Percentiles rank a stretch among this genome's conserved stretches.
Evolutionary conservation across 1,140 invertebrate species (phyloP).

Genomic region (Temnothorax nylanderi): DNA sequence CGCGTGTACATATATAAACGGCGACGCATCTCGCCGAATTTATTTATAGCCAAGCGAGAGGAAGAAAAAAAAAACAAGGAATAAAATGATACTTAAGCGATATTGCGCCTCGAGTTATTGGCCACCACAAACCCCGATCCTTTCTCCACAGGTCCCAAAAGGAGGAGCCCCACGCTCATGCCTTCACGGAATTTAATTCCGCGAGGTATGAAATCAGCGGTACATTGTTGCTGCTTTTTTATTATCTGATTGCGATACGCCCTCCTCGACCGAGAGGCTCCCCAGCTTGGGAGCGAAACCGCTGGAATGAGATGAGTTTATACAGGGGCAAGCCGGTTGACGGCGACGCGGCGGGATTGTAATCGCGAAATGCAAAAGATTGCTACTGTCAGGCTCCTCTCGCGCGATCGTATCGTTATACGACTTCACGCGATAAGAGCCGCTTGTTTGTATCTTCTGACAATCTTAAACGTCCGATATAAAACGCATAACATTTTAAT

Average conservation of each 20-base stretch:
- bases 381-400: constrained; percentile 53
- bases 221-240: not conserved
- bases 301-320: not conserved
- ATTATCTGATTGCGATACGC: not conserved
- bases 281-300: not conserved
- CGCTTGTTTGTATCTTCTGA: not conserved
- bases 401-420: not conserved
- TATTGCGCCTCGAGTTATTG: not conserved
- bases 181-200: not conserved
- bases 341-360: not conserved
- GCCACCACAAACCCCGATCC: not conserved
- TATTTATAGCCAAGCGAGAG: constrained; percentile 65
- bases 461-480: not conserved
- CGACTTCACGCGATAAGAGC: not conserved
- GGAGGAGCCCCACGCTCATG: not conserved
- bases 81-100: constrained; percentile 61
- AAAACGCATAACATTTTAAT: not conserved
- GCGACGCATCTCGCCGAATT: not conserved
- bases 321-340: no score
- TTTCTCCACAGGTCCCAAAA: not conserved
- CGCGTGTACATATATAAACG: constrained; percentile 53
- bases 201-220: not conserved
- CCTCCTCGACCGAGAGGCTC: not conserved
- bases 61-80: constrained; percentile 32
- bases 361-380: constrained; percentile 63